phyloP scores from a whole-genome alignment of 2,888 invertebrate species.

The Junonia oenone region DNA sequence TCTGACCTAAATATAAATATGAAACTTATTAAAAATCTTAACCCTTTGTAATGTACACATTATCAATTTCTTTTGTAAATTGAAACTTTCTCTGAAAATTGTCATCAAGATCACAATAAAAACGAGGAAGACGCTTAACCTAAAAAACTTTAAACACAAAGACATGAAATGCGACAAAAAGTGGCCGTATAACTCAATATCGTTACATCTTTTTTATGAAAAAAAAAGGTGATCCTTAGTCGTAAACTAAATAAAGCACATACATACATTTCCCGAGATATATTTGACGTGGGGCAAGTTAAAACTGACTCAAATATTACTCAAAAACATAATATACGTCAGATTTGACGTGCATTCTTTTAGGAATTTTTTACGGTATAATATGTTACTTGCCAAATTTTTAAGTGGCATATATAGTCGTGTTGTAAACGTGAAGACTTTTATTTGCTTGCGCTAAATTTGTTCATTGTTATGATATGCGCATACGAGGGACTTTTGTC shows the following conservation, averaged over 20 bases:
- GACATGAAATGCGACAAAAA: conserved; percentile 2
- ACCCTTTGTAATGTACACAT: no score
- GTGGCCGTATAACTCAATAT: conserved; percentile 21
- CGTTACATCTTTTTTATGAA: conserved; percentile 12
- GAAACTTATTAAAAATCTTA: no score
- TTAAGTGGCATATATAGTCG: conserved; percentile 11
- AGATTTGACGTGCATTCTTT: conserved; percentile 27
- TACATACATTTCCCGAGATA: conserved; percentile 11
- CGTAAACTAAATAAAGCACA: conserved; percentile 20
- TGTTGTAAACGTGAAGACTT: neutral
- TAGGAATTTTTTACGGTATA: conserved; percentile 22
- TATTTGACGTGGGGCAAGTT: conserved; percentile 31
- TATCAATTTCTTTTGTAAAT: neutral
- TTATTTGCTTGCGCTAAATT: neutral
- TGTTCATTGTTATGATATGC: neutral
- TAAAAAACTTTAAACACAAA: conserved; percentile 1
- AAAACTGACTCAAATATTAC: conserved; percentile 34
- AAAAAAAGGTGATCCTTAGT: conserved; percentile 7
- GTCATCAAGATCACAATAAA: neutral
- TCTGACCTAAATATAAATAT: no score
- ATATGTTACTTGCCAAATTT: conserved; percentile 27
- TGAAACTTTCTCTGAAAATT: neutral
- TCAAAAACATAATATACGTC: conserved; percentile 40
- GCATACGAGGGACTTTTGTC: no score
- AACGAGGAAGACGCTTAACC: neutral